A percentile compares a stretch with the other conserved stretches of the same genome.
These are phyloP conservation scores for Microtus montanus DNA, from an alignment of 2,113 vertebrate genomes.

Conservation along the genomic window DNA sequence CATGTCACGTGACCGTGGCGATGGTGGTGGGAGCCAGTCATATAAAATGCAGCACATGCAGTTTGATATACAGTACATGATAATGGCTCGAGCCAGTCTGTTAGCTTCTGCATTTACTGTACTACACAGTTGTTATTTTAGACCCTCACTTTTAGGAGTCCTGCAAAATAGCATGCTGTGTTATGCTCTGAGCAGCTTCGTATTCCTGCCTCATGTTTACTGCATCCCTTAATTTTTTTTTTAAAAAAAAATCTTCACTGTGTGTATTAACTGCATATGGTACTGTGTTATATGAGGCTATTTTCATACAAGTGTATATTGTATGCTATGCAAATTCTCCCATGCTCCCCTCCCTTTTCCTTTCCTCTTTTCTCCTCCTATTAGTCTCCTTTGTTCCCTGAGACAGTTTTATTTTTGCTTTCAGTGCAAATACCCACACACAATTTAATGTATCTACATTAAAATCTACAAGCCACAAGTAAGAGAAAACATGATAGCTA, in stretches of 20 bases:
- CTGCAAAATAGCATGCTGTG: background rate
- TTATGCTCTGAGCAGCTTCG: background rate
- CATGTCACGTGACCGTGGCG: background rate
- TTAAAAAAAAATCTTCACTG: background rate
- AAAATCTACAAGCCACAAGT: background rate
- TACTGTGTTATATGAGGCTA: background rate
- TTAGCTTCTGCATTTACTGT: background rate
- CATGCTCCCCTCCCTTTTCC: background rate
- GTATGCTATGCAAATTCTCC: background rate
- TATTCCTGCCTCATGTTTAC: background rate
- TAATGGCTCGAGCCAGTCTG: background rate
- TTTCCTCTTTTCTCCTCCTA: background rate
- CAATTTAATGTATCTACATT: background rate
- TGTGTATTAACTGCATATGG: background rate
- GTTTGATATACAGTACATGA: background rate
- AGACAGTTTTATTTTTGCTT: background rate
- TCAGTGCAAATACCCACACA: background rate
- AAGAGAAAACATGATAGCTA: background rate
- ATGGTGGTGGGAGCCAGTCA: background rate
- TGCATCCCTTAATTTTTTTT: background rate
- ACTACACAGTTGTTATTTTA: background rate
- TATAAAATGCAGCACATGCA: background rate
- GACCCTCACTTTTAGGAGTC: background rate
- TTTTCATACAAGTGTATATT: background rate
- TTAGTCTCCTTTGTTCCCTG: background rate